A percentile compares a stretch with the other conserved stretches of the same genome.
Evolutionary conservation across 2,888 invertebrate genomes (phyloP).

Genomic region (Syritta pipiens): DNA sequence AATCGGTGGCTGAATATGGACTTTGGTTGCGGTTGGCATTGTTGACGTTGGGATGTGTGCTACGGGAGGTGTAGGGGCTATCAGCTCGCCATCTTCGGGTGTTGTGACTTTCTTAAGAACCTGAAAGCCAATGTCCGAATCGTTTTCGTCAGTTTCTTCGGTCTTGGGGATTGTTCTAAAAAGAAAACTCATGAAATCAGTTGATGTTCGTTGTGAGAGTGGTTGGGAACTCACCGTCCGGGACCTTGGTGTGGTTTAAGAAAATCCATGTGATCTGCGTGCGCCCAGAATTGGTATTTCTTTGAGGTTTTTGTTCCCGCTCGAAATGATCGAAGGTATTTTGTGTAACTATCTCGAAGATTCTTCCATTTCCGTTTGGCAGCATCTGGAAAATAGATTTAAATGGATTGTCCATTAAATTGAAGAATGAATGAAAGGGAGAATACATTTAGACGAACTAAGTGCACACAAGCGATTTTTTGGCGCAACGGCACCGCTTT

Average conservation of each 20-base stretch:
- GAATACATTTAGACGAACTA: too few relatives aligned
- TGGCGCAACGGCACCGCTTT: too few relatives aligned
- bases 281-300: constrained; percentile 79
- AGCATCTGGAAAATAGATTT: constrained; percentile 73
- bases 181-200: not conserved
- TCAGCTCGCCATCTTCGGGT: constrained; percentile 73
- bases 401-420: not conserved
- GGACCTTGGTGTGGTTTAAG: constrained; percentile 78
- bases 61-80: constrained; percentile 51
- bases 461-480: too few relatives aligned
- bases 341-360: constrained; percentile 78
- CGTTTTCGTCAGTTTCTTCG: constrained; percentile 74
- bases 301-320: constrained; percentile 78
- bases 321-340: constrained; percentile 78
- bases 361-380: constrained; percentile 79
- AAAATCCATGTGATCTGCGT: constrained; percentile 79
- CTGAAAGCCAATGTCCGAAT: constrained; percentile 77
- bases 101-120: constrained; percentile 74
- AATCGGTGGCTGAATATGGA: constrained; percentile 58
- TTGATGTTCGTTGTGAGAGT: not conserved
- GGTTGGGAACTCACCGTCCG: constrained; percentile 73
- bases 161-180: constrained; percentile 69
- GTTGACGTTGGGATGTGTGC: constrained; percentile 27
- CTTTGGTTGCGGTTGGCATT: constrained; percentile 27
- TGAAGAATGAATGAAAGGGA: not conserved